Percentiles rank a stretch among this genome's conserved stretches.
Conservation (phyloP, 2,797 vertebrate genomes). For the Nyctalus aviator region DNA sequence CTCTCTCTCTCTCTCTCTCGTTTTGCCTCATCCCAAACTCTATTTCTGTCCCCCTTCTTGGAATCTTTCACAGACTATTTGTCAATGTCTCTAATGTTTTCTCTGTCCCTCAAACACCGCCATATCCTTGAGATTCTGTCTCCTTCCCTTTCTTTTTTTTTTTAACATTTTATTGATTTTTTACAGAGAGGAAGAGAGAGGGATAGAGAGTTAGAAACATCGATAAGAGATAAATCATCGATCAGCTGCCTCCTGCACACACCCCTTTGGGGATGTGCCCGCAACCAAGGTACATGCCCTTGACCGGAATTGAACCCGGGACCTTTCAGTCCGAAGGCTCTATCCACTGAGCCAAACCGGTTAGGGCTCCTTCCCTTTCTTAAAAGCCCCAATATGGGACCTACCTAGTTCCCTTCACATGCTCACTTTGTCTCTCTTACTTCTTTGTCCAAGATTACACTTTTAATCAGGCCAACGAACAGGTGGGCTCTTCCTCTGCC, state of each 20-base stretch:
- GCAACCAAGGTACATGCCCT: too few relatives aligned
- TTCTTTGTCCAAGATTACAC: conserved; percentile 36
- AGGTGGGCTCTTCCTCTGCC: background rate
- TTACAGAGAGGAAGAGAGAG: too few relatives aligned
- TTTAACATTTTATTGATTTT: too few relatives aligned
- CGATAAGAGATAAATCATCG: too few relatives aligned
- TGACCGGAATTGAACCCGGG: too few relatives aligned
- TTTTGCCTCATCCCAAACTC: conserved; percentile 21
- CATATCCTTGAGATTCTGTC: background rate
- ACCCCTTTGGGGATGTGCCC: too few relatives aligned
- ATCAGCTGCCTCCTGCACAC: too few relatives aligned
- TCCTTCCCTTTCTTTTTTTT: background rate
- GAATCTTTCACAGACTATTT: conserved; percentile 36
- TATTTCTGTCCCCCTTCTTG: background rate
- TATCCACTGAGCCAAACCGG: too few relatives aligned
- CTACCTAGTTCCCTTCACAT: background rate
- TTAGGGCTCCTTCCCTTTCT: background rate
- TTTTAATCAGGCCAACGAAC: background rate
- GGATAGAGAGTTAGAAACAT: too few relatives aligned
- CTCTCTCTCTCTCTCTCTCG: background rate
- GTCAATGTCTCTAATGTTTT: background rate
- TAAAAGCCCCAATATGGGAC: background rate
- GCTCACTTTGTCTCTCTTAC: background rate
- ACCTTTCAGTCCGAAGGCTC: too few relatives aligned
- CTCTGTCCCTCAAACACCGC: background rate